Base-by-base conservation (phyloP, 2,113 vertebrate species). In the Sinocyclocheilus rhinocerous region DNA sequence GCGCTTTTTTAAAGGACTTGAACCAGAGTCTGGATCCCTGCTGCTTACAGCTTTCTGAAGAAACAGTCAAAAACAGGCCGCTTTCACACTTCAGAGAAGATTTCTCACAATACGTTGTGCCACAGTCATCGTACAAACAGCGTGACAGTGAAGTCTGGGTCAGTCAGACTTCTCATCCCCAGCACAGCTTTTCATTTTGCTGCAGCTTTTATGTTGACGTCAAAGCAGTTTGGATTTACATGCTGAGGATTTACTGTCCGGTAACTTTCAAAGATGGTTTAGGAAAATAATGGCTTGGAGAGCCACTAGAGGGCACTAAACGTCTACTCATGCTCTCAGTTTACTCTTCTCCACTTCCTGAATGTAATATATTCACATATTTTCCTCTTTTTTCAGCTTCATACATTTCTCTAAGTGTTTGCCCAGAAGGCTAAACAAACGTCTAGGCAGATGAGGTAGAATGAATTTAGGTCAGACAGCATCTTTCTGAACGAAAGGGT, bases 391-490 rank as follows among this genome's bases (percentile, higher is more conserved):
- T 89, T 88, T 89, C 65, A 73, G 81, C 87, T 92, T 91, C 92
- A 92, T 92, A 93, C 92, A 93, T 93, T 93, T 95, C 93, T 94
- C 91, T 93, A 95, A 94, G 94, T 95, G 93, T 95, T 95, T 95
- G 93, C 93, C 94, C 95, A 94, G 93, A 93, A 95, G 94, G 93
- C 94, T 94, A 95, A 96, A 95, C 94, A 95, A 95, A 94, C 91
- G 92, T 95, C 94, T 95, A 91, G 93, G 93, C 93, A 94, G 93
- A 94, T 94, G 93, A 94, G 93, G 94, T 93, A 90, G 91, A 94
- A 91, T 90, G 92, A 94, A 95, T 95, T 93, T 94, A 93, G 95
- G 94, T 96, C 95, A 95, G 90, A 88, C 92, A 90, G 91, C 90
- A 85, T 94, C 88, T 91, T 87, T 90, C 92, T 94, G 92, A 93